Percentiles rank a stretch among this genome's conserved stretches.
Evolutionary conservation across 2,797 vertebrate species (phyloP).

Genomic region (Melanotaenia parkinsoni): DNA sequence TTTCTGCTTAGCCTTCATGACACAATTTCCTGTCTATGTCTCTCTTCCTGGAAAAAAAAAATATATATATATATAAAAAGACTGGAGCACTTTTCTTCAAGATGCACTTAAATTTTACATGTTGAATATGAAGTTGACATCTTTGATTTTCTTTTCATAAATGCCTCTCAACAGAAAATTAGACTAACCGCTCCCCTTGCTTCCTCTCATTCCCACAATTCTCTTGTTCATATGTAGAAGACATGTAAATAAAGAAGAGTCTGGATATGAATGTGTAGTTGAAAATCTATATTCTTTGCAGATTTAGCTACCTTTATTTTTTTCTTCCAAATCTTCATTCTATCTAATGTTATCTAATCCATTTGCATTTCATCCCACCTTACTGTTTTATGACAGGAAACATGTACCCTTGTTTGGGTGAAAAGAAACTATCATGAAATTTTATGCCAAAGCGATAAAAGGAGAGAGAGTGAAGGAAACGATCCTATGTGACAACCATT

Average conservation of each 20-base stretch:
- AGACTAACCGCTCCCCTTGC: neutral
- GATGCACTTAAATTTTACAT: no score
- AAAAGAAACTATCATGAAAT: constrained; percentile 8
- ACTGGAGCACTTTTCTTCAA: neutral
- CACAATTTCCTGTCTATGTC: neutral
- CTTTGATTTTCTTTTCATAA: neutral
- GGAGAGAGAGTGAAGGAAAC: neutral
- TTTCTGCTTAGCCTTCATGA: constrained; percentile 3
- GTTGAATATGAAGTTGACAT: neutral
- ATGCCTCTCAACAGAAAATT: neutral
- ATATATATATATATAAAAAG: no score
- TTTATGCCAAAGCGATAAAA: constrained; percentile 27
- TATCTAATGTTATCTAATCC: neutral
- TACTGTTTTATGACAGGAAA: no score
- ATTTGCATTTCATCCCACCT: neutral
- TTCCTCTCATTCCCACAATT: neutral
- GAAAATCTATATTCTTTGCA: neutral
- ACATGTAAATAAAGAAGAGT: neutral
- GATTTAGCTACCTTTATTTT: neutral
- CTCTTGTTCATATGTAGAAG: neutral
- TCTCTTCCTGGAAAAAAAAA: no score
- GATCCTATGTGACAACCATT: neutral
- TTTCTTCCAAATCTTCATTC: neutral
- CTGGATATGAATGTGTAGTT: neutral
- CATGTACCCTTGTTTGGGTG: neutral